phyloP scores from a whole-genome alignment of 2,797 vertebrate genomes.

The Okamejei kenojei region DNA sequence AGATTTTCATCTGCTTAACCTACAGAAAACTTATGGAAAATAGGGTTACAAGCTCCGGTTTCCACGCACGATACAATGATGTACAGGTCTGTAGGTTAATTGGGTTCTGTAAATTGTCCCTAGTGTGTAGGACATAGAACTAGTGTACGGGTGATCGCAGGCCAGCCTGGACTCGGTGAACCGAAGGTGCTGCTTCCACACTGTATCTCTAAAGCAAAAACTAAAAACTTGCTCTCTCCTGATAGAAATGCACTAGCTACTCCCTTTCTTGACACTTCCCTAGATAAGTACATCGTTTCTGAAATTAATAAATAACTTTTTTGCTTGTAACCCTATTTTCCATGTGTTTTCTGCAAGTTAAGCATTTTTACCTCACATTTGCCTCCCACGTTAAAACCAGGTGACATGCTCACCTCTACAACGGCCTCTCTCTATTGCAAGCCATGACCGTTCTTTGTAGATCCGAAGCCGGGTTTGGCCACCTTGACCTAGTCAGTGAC shows the following conservation, averaged over 20 bases:
- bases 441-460: background rate
- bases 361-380: background rate
- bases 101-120: too few relatives aligned
- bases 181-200: too few relatives aligned
- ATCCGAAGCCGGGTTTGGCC: background rate
- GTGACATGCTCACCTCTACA: background rate
- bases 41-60: background rate
- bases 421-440: background rate
- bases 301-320: background rate
- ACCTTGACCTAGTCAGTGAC: background rate
- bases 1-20: background rate
- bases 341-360: background rate
- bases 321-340: background rate
- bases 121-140: too few relatives aligned
- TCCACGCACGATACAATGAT: too few relatives aligned
- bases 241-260: background rate
- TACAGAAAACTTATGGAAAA: background rate
- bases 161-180: too few relatives aligned
- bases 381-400: background rate
- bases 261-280: background rate
- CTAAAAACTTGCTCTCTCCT: too few relatives aligned
- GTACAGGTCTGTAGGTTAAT: too few relatives aligned
- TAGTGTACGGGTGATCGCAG: too few relatives aligned
- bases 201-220: too few relatives aligned
- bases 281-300: background rate